phyloP scores from a whole-genome alignment of 2,888 invertebrate species.

The Cancer borealis region DNA sequence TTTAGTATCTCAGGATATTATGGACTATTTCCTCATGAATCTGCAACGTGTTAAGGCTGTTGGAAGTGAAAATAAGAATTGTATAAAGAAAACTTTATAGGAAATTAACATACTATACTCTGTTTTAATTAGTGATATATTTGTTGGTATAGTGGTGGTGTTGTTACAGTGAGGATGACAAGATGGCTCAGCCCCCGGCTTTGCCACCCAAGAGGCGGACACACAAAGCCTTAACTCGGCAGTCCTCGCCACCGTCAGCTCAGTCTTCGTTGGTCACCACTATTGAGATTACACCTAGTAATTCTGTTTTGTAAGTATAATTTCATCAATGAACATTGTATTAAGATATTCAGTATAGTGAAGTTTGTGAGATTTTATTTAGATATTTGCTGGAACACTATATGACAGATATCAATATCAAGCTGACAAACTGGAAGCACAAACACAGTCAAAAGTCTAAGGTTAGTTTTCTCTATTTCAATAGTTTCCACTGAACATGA shows the following conservation, averaged over 20 bases:
- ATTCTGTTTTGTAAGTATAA: slow-evolving; percentile 30
- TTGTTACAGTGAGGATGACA: slow-evolving; percentile 11
- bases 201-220: slow-evolving; percentile 59
- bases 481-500: too few species aligned
- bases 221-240: slow-evolving; percentile 27
- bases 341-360: not conserved
- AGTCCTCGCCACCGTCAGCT: slow-evolving; percentile 61
- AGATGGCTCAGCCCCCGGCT: slow-evolving; percentile 51
- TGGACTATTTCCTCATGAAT: not conserved
- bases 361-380: not conserved
- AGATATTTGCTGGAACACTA: too few species aligned
- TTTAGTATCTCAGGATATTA: not conserved
- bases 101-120: too few species aligned
- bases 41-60: not conserved
- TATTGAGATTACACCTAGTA: not conserved
- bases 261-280: not conserved
- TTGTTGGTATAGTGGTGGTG: not conserved
- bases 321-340: not conserved
- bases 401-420: too few species aligned
- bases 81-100: not conserved
- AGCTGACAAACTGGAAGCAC: too few species aligned
- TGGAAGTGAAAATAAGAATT: not conserved
- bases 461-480: too few species aligned
- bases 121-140: too few species aligned
- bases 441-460: too few species aligned